Evolutionary conservation across 2,797 vertebrate species (phyloP).

Genomic region (Pachyuromys duprasi): DNA sequence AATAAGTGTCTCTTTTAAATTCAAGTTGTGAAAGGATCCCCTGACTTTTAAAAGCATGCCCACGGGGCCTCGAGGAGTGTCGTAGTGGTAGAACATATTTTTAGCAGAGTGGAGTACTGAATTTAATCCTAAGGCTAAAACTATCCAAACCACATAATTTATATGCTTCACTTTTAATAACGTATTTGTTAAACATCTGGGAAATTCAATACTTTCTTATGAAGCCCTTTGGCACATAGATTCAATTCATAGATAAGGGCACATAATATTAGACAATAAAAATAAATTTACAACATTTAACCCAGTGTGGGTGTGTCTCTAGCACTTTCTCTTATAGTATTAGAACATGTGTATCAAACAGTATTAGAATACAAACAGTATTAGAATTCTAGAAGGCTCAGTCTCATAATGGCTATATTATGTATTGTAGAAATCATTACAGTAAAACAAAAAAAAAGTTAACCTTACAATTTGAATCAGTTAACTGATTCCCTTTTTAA

Average conservation of each 20-base stretch:
- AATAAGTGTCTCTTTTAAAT: constrained; percentile 31
- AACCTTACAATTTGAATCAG: neutral
- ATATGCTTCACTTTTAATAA: constrained; percentile 38
- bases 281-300: constrained; percentile 47
- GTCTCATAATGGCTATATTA: neutral
- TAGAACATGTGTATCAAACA: constrained; percentile 10
- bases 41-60: constrained; percentile 17
- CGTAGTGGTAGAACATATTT: neutral
- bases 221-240: constrained; percentile 17
- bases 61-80: neutral
- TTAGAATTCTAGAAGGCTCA: neutral
- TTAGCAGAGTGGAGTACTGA: neutral
- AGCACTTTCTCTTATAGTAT: neutral
- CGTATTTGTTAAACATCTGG: constrained; percentile 1
- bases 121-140: neutral
- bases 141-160: constrained; percentile 21
- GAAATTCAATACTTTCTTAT: constrained; percentile 48
- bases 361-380: no score
- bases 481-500: neutral
- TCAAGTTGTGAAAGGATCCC: neutral
- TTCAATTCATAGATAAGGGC: constrained; percentile 30
- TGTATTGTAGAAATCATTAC: neutral
- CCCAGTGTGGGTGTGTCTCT: neutral
- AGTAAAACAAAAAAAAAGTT: constrained; percentile 4
- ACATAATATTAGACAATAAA: constrained; percentile 1